Conservation (phyloP, 2,113 vertebrate genomes). For the Seriola dumerili region DNA sequence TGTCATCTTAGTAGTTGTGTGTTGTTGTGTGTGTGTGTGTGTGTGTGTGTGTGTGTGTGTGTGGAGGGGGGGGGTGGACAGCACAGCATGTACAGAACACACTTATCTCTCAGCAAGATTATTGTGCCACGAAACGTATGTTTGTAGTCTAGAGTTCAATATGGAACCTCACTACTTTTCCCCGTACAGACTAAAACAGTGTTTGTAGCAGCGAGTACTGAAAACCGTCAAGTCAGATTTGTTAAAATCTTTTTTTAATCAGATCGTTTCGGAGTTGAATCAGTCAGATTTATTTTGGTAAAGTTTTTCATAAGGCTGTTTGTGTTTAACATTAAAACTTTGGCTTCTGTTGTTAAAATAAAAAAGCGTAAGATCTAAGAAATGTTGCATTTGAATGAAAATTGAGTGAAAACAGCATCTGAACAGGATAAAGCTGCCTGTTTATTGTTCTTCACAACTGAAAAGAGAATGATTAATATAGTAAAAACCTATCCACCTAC, state of each 20-base stretch:
- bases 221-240: background rate
- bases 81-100: background rate
- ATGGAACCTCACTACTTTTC: background rate
- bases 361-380: background rate
- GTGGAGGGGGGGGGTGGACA: background rate
- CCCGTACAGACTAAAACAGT: background rate
- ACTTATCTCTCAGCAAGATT: background rate
- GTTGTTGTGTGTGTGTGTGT: background rate
- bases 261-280: background rate
- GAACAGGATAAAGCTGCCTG: background rate
- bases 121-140: background rate
- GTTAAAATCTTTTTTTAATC: background rate
- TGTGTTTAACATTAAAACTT: background rate
- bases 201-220: background rate
- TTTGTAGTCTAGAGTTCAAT: background rate
- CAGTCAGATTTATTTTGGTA: background rate
- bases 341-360: background rate
- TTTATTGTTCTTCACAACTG: background rate
- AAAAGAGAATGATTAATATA: background rate
- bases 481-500: background rate
- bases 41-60: background rate
- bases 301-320: background rate
- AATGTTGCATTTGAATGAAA: background rate
- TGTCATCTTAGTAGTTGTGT: constrained; percentile 32
- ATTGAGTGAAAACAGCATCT: background rate